These are phyloP conservation scores for Tarsius wallacei DNA, from an alignment of 2,797 vertebrate genomes.

Conservation along the genomic window DNA sequence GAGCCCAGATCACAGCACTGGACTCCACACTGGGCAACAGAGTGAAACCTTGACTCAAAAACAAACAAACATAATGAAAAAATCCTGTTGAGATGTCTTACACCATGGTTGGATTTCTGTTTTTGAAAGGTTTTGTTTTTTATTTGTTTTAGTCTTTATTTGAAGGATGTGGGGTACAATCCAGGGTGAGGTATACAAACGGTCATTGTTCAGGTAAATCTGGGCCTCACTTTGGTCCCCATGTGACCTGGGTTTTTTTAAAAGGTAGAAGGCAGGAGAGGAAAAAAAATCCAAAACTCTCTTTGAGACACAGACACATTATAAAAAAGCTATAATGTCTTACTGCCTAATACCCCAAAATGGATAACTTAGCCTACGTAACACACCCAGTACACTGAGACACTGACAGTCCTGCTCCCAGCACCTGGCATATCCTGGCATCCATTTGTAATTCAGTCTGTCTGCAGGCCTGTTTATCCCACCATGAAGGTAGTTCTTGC, in stretches of 20 bases:
- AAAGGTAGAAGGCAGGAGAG: background rate
- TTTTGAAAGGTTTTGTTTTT: background rate
- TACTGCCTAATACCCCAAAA: background rate
- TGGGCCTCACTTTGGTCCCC: too few species aligned
- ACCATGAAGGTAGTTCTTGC: background rate
- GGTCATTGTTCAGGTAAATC: too few species aligned
- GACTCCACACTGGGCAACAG: too few species aligned
- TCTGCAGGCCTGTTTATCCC: background rate
- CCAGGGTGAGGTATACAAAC: too few species aligned
- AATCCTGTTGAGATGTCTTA: background rate
- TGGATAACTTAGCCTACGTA: conserved; percentile 11
- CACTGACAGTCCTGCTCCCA: background rate
- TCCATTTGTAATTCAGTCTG: background rate
- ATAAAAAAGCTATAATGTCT: background rate
- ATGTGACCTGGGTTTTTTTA: background rate
- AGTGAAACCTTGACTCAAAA: too few species aligned
- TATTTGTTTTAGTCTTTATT: too few species aligned
- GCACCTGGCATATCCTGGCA: background rate
- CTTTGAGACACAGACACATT: background rate
- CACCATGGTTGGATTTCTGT: background rate
- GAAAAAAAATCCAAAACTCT: background rate
- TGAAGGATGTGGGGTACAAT: too few species aligned
- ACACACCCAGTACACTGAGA: background rate
- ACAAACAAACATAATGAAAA: background rate
- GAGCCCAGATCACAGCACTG: too few species aligned